These are phyloP conservation scores for Lasioglossum oenotherae DNA, from an alignment of 2,888 invertebrate species.

Conservation along the genomic window DNA sequence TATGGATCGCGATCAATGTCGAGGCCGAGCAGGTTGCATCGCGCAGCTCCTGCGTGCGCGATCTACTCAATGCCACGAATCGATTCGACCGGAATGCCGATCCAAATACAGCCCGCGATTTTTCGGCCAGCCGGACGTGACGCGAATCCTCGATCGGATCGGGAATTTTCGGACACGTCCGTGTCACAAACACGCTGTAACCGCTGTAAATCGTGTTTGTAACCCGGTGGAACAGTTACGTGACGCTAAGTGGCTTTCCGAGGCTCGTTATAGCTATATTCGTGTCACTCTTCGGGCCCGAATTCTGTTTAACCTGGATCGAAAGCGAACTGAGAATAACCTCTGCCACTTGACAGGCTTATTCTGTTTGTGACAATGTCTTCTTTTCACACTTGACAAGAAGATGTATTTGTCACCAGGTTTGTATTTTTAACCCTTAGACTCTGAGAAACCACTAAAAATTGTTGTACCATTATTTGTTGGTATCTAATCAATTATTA, in stretches of 20 bases:
- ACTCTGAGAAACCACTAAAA: too few relatives aligned
- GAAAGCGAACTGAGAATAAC: background rate
- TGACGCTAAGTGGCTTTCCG: constrained; percentile 38
- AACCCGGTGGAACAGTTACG: constrained; percentile 70
- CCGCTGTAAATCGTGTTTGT: constrained; percentile 56
- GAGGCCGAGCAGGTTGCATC: constrained; percentile 52
- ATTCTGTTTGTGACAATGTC: too few relatives aligned
- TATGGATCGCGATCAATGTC: constrained; percentile 54
- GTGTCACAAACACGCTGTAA: constrained; percentile 58
- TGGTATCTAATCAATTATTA: too few relatives aligned
- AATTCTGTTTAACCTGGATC: background rate
- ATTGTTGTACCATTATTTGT: too few relatives aligned
- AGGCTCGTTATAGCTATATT: constrained; percentile 1
- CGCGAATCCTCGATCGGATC: constrained; percentile 58
- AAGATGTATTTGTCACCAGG: too few relatives aligned
- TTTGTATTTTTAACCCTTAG: too few relatives aligned
- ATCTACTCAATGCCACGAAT: constrained; percentile 67
- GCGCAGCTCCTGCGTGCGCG: constrained; percentile 25
- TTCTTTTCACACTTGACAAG: too few relatives aligned
- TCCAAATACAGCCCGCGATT: constrained; percentile 70
- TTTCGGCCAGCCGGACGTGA: constrained; percentile 52
- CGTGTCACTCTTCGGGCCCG: background rate
- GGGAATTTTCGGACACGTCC: constrained; percentile 64
- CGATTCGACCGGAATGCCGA: constrained; percentile 63
- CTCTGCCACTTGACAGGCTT: too few relatives aligned